Evolutionary conservation across 2,888 invertebrate genomes (phyloP).

Genomic region (Argyresthia albistria): DNA sequence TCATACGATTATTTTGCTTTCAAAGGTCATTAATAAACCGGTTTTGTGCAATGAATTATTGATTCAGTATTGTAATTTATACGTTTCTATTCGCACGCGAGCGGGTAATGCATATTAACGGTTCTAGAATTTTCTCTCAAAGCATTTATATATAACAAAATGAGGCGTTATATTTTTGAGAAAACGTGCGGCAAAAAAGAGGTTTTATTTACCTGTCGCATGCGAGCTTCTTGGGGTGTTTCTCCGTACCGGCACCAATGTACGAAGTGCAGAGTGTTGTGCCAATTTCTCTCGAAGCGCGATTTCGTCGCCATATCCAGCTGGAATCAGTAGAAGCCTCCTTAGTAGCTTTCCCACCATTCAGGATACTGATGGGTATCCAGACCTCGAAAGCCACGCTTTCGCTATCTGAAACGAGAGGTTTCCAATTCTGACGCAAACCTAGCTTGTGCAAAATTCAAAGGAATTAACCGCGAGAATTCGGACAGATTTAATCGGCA

Average conservation of each 20-base stretch:
- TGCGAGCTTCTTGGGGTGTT: slow-evolving; percentile 77
- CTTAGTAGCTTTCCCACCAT: slow-evolving; percentile 60
- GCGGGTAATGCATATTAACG: slow-evolving; percentile 17
- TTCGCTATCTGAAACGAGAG: slow-evolving; percentile 69
- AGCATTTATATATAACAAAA: neutral
- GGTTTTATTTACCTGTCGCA: slow-evolving; percentile 74
- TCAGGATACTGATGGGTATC: slow-evolving; percentile 24
- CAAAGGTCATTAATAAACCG: slow-evolving; percentile 7
- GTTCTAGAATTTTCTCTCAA: slow-evolving; percentile 23
- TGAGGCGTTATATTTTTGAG: too few species aligned
- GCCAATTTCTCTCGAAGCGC: slow-evolving; percentile 75
- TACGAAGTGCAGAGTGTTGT: slow-evolving; percentile 77
- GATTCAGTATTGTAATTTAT: neutral
- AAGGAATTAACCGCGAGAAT: neutral
- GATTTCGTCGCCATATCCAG: slow-evolving; percentile 72
- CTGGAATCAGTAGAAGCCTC: slow-evolving; percentile 70
- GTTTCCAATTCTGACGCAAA: slow-evolving; percentile 68
- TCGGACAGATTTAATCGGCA: neutral
- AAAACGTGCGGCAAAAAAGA: neutral
- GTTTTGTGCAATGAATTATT: slow-evolving; percentile 26
- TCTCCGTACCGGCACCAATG: slow-evolving; percentile 82
- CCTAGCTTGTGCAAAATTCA: slow-evolving; percentile 9
- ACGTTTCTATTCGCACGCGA: slow-evolving; percentile 8
- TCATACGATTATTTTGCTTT: neutral
- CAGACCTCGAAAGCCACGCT: slow-evolving; percentile 47